phyloP scores from a whole-genome alignment of 2,113 vertebrate genomes.

The Crotalus helleri region DNA sequence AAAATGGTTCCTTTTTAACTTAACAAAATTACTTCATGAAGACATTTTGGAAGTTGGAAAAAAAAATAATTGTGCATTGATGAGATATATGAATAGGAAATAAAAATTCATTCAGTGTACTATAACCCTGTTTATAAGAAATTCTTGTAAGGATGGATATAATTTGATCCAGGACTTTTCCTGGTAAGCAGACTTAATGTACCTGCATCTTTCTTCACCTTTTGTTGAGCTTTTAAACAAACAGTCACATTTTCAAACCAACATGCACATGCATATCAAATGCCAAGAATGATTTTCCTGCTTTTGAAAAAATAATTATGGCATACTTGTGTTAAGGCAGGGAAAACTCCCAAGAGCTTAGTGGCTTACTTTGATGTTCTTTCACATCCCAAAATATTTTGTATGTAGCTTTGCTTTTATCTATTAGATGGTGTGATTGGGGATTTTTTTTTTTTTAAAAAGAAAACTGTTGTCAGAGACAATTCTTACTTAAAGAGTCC shows the following conservation, averaged over 20 bases:
- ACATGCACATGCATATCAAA: background rate
- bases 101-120: background rate
- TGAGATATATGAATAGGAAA: background rate
- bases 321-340: background rate
- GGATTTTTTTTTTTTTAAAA: background rate
- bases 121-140: too few relatives aligned
- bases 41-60: too few relatives aligned
- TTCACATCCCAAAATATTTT: background rate
- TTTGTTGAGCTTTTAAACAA: background rate
- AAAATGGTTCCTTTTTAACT: too few relatives aligned
- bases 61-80: background rate
- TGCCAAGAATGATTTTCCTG: background rate
- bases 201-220: background rate
- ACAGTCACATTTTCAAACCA: background rate
- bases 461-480: background rate
- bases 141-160: background rate
- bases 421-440: background rate
- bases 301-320: background rate
- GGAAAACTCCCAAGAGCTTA: background rate
- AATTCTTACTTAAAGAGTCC: background rate
- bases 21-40: too few relatives aligned
- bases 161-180: background rate
- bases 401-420: background rate
- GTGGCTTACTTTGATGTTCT: background rate
- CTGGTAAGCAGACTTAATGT: background rate